phyloP scores from a whole-genome alignment of 2,888 invertebrate genomes.

The Neoascia interrupta region DNA sequence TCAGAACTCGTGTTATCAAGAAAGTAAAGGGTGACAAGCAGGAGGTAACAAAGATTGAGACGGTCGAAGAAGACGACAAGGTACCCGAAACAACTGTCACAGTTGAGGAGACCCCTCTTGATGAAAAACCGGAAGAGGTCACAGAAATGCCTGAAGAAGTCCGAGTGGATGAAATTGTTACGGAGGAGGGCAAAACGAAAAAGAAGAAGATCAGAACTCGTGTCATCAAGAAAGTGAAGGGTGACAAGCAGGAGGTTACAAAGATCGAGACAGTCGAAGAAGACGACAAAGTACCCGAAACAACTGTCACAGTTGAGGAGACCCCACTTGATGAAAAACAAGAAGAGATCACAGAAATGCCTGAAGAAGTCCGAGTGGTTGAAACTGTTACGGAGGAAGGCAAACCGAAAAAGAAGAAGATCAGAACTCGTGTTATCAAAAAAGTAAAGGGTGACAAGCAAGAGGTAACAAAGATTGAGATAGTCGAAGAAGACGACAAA shows the following conservation, averaged over 20 bases:
- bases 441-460: slow-evolving; percentile 39
- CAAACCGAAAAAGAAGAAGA: slow-evolving; percentile 74
- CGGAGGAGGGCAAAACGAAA: slow-evolving; percentile 24
- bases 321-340: slow-evolving; percentile 55
- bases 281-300: slow-evolving; percentile 74
- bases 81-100: slow-evolving; percentile 35
- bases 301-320: slow-evolving; percentile 76
- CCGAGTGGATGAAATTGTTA: slow-evolving; percentile 8
- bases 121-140: slow-evolving; percentile 27
- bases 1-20: slow-evolving; percentile 42
- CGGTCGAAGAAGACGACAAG: slow-evolving; percentile 40
- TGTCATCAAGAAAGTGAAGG: slow-evolving; percentile 59
- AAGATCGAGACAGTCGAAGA: slow-evolving; percentile 76
- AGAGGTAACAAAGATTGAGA: slow-evolving; percentile 39
- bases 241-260: slow-evolving; percentile 74
- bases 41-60: slow-evolving; percentile 49
- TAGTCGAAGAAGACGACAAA: slow-evolving; percentile 39
- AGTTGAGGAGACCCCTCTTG: slow-evolving; percentile 31
- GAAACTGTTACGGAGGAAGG: slow-evolving; percentile 71
- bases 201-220: slow-evolving; percentile 46
- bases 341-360: slow-evolving; percentile 48
- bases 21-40: slow-evolving; percentile 41
- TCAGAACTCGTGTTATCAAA: slow-evolving; percentile 71
- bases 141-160: slow-evolving; percentile 35
- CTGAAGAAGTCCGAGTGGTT: slow-evolving; percentile 69